Evolutionary conservation across 2,888 invertebrate genomes (phyloP), one percentile per base, ranked within the genome.

Genomic region (Phoenoteleia sp.): DNA sequence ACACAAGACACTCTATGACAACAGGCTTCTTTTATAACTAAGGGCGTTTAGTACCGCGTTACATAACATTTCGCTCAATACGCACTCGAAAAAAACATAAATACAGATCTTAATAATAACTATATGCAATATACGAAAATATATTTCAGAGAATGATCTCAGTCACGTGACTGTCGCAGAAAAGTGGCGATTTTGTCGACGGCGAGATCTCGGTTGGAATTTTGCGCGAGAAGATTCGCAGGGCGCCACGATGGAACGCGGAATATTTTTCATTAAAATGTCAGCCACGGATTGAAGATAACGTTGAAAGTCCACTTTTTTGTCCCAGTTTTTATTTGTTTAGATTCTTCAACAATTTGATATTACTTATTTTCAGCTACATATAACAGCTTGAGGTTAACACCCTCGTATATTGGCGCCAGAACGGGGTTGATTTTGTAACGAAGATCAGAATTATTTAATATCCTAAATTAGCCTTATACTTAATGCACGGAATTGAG

Each of bases 391-490:
- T n/a, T n/a, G n/a, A n/a, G 76, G 76, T 77, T 58, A 77, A 77
- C 76, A 67, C 67, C 76, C 76, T 77, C 67, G 23, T 58, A 67
- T 77, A 77, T 77, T 58, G 47, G 60, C 45, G 25, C 56, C 17
- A 45, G 74, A 75, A 67, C 67, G 76, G 76, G 66, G 77, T 77
- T 77, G 77, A 67, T 77, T 77, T 77, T 67, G 58, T 60, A 77
- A 67, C 67, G 52, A 42, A 47, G 27, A 54, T 75, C 23, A 23
- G 45, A 67, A 42, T 67, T 67, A 67, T 77, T 77, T 67, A 67
- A n/a, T n/a, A n/a, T n/a, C n/a, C n/a, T n/a, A n/a, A n/a, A n/a
- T n/a, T n/a, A n/a, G n/a, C n/a, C n/a, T n/a, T n/a, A n/a, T n/a
- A n/a, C n/a, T n/a, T n/a, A n/a, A n/a, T n/a, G n/a, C n/a, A n/a